Evolutionary conservation across 2,888 invertebrate species (phyloP).

Genomic region (Diaphora mendica): DNA sequence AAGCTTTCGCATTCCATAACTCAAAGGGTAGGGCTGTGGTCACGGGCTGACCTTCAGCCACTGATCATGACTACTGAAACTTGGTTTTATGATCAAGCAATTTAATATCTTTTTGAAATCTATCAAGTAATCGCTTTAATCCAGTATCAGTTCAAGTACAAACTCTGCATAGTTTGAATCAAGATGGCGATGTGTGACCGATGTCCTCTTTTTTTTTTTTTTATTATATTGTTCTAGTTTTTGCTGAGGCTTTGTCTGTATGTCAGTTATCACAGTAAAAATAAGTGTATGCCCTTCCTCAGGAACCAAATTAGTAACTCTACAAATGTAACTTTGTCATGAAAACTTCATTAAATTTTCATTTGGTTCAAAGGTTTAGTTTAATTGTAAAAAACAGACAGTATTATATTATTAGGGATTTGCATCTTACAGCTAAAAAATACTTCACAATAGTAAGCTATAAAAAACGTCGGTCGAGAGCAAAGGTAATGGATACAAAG

Average conservation of each 20-base stretch:
- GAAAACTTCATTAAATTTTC: no score
- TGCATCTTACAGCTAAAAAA: not conserved
- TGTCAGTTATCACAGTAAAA: no score
- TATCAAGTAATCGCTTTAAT: not conserved
- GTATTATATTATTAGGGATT: not conserved
- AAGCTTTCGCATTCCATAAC: not conserved
- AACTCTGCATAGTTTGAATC: no score
- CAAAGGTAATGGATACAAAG: slow-evolving; percentile 60
- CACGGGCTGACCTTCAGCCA: not conserved
- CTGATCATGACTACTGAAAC: not conserved
- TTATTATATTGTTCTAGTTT: no score
- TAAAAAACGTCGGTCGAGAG: slow-evolving; percentile 52
- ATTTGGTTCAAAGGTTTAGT: no score
- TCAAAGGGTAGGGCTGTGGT: not conserved
- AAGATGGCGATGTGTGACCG: no score
- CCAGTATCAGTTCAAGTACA: not conserved
- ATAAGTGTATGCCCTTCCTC: no score
- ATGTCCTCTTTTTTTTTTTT: no score
- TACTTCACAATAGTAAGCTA: not conserved
- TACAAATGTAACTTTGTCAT: no score
- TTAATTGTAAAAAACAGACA: no score
- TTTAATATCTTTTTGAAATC: not conserved
- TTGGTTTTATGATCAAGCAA: not conserved
- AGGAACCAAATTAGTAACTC: no score
- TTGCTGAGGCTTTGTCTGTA: no score